Evolutionary conservation across 2,797 vertebrate species (phyloP).

Genomic region (Poeciliopsis gracilis): DNA sequence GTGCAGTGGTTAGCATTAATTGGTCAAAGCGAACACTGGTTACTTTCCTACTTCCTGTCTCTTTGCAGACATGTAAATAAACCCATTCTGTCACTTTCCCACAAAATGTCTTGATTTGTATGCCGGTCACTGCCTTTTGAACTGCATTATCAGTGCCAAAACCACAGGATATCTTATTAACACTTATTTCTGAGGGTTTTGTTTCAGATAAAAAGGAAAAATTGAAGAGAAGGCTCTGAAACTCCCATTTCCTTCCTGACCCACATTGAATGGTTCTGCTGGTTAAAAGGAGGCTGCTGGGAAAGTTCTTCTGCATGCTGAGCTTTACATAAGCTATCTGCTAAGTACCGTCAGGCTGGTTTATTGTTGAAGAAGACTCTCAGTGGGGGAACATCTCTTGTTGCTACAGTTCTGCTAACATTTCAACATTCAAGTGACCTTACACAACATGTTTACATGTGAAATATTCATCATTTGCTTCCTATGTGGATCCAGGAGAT

Average conservation of each 20-base stretch:
- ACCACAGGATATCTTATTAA: not conserved
- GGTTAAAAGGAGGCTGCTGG: constrained; percentile 51
- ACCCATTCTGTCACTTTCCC: not conserved
- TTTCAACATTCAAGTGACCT: constrained; percentile 64
- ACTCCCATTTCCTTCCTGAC: constrained; percentile 8
- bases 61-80: not conserved
- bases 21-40: not conserved
- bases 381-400: constrained; percentile 31
- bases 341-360: constrained; percentile 14
- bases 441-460: constrained; percentile 61
- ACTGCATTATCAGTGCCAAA: not conserved
- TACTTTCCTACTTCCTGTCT: constrained; percentile 8
- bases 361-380: constrained; percentile 24
- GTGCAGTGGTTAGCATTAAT: not conserved
- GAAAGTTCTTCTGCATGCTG: constrained; percentile 53
- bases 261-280: not conserved
- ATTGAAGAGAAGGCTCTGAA: not conserved
- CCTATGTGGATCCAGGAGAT: constrained; percentile 37
- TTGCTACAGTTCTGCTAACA: constrained; percentile 32
- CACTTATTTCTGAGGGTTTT: not conserved
- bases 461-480: constrained; percentile 50
- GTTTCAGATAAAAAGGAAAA: not conserved
- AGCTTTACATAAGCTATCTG: constrained; percentile 31
- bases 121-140: not conserved
- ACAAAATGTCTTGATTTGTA: not conserved